Conservation (phyloP, 2,888 invertebrate species). For the Tillus elongatus region DNA sequence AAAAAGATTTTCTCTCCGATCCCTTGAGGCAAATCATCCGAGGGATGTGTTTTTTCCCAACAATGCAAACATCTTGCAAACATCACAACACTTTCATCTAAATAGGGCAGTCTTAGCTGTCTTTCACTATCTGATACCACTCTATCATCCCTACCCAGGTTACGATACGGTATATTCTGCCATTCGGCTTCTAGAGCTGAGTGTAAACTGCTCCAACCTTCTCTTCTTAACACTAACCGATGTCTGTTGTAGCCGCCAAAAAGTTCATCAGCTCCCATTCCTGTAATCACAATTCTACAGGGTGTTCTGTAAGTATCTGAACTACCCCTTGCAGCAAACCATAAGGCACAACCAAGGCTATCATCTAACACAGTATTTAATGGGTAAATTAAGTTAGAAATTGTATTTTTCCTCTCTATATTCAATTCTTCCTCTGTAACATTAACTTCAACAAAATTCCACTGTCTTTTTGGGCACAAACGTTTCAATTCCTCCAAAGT, state of each 20-base stretch:
- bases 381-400: slow-evolving; percentile 77
- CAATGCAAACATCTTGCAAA: slow-evolving; percentile 56
- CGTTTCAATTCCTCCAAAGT: slow-evolving; percentile 59
- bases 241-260: slow-evolving; percentile 92
- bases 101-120: slow-evolving; percentile 71
- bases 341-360: slow-evolving; percentile 89
- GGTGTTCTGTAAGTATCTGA: slow-evolving; percentile 49
- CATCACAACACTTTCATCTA: slow-evolving; percentile 61
- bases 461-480: slow-evolving; percentile 62
- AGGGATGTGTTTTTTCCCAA: slow-evolving; percentile 49
- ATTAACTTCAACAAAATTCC: slow-evolving; percentile 80
- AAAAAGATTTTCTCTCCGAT: slow-evolving; percentile 90
- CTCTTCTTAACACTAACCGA: slow-evolving; percentile 57
- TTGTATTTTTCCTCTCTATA: slow-evolving; percentile 46
- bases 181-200: slow-evolving; percentile 62
- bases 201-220: slow-evolving; percentile 46
- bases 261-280: slow-evolving; percentile 96
- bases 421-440: slow-evolving; percentile 58
- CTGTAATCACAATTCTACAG: slow-evolving; percentile 67
- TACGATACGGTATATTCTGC: slow-evolving; percentile 76
- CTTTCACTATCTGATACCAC: slow-evolving; percentile 83
- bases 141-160: slow-evolving; percentile 91
- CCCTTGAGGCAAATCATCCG: slow-evolving; percentile 56
- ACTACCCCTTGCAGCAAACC: slow-evolving; percentile 84
- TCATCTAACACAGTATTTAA: slow-evolving; percentile 86